Base-by-base conservation (phyloP, 2,888 invertebrate genomes). In the Caenorhabditis becei region DNA sequence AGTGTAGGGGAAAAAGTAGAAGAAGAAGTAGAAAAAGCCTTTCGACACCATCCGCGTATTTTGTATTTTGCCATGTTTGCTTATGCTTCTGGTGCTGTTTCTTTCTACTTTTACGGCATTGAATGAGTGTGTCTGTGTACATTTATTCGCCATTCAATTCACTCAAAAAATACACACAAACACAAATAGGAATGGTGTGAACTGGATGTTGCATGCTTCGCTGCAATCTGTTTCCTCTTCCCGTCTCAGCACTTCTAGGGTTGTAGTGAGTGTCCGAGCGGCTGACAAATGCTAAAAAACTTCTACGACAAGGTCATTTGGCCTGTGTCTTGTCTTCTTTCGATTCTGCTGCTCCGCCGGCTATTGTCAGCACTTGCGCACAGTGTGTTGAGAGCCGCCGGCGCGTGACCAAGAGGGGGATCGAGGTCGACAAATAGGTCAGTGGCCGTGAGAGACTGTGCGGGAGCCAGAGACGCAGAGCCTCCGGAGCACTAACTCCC, bases 381-480 rank as follows among this genome's bases (percentile, higher is more conserved):
- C 63, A 74, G 65, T 66, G 51, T 54, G 69, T 26, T 69, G 61
- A 61, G 62, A 69, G 66, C 59, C 77, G 62, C 26, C 69, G 77
- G 67, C 77, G 67, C 67, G 69, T 67, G 67, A 69, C 77, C 67
- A 67, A 77, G 77, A 62, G 77, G 62, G 59, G 75, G 67, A 11
- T 24, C 28, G 32, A 35, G 53, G 35, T 67, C 75, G 44, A 69
- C 69, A 77, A 69, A 77, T 54, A 77, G 69, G 69, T 62, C 69
- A 69, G 77, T 35, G 59, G 58, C 51, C 8, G 32, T 24, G 7
- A 65, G 51, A 18, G 53, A 66, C 53, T 26, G 37, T 53, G 53
- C 20, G 32, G 35, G 54, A 56, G 16, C 37, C 14, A 18, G 66
- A 66, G 41, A 61, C 51, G 53, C 61, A 51, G 61, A 4, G 24